These are phyloP conservation scores for Gadopsis bispinosus DNA, from an alignment of 2,797 vertebrate species.

Conservation along the genomic window DNA sequence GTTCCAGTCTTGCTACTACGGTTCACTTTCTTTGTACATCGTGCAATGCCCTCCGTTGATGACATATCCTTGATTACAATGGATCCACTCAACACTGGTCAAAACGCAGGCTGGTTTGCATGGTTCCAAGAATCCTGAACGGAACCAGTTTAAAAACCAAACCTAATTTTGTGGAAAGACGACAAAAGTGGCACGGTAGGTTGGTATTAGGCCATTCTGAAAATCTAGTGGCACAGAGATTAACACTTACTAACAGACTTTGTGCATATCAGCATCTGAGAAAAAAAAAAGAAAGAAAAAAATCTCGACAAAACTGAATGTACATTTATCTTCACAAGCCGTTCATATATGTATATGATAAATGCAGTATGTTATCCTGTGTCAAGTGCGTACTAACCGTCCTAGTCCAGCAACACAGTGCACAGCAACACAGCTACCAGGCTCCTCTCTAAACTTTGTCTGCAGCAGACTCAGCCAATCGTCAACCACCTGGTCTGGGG, in stretches of 20 bases:
- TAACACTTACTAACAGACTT: background rate
- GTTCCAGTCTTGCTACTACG: no score
- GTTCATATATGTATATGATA: background rate
- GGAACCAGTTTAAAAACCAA: no score
- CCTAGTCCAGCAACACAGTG: slow-evolving; percentile 87
- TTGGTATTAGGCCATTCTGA: background rate
- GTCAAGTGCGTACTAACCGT: slow-evolving; percentile 71
- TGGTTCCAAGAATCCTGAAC: no score
- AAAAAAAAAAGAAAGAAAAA: background rate
- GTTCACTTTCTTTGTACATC: no score
- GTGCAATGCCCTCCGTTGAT: no score
- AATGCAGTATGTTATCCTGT: background rate
- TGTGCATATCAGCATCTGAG: background rate
- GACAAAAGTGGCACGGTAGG: background rate
- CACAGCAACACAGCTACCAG: slow-evolving; percentile 85
- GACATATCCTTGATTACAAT: no score
- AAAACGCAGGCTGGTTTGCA: no score
- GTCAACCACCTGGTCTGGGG: slow-evolving; percentile 84
- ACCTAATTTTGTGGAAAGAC: no score
- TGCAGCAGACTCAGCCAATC: slow-evolving; percentile 85
- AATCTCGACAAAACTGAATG: background rate
- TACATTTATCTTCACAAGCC: background rate
- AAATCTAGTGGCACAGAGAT: background rate
- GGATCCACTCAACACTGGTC: no score
- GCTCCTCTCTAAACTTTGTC: slow-evolving; percentile 84